These are phyloP conservation scores for Colletes collaris DNA, from an alignment of 2,888 invertebrate genomes.

Conservation along the genomic window DNA sequence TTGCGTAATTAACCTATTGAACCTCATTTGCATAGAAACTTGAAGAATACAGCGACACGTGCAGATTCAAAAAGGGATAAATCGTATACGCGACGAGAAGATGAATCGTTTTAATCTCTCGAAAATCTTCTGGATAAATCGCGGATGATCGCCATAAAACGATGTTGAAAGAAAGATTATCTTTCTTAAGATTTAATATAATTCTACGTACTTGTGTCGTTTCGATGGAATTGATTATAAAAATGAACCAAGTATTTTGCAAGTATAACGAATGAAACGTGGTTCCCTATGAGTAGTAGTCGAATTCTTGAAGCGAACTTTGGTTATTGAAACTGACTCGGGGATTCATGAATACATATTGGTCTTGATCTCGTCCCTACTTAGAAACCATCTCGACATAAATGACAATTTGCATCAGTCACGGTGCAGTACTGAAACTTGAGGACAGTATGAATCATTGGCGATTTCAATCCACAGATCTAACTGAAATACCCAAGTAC, in stretches of 20 bases:
- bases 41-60: neutral
- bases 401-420: constrained; percentile 11
- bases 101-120: neutral
- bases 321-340: too few species aligned
- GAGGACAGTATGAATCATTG: constrained; percentile 9
- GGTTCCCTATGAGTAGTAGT: too few species aligned
- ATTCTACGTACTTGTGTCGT: too few species aligned
- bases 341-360: too few species aligned
- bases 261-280: too few species aligned
- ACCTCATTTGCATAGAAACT: constrained; percentile 24
- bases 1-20: constrained; percentile 13
- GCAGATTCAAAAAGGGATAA: neutral
- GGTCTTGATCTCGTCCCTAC: too few species aligned
- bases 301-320: too few species aligned
- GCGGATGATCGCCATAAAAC: too few species aligned
- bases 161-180: too few species aligned
- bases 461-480: neutral
- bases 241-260: too few species aligned
- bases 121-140: neutral
- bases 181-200: too few species aligned
- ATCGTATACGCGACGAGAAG: neutral
- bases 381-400: neutral
- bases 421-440: neutral
- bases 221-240: too few species aligned
- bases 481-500: constrained; percentile 5